phyloP scores from a whole-genome alignment of 2,888 invertebrate species.

The Cylloceria caligata region DNA sequence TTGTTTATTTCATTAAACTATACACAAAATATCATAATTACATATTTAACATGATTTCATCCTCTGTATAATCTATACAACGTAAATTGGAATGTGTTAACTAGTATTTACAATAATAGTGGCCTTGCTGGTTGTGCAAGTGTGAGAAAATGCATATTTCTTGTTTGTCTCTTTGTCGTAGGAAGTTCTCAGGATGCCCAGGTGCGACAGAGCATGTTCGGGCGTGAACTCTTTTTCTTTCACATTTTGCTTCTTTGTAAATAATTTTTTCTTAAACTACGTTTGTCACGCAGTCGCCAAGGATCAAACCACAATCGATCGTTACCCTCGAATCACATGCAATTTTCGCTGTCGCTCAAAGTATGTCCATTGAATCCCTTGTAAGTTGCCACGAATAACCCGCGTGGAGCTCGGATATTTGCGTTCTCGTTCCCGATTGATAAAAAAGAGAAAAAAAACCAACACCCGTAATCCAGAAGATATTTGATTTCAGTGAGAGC shows the following conservation, averaged over 20 bases:
- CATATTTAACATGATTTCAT: conserved; percentile 83
- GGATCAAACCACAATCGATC: conserved; percentile 15
- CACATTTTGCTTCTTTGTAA: conserved; percentile 13
- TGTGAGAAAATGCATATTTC: conserved; percentile 83
- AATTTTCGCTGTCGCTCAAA: conserved; percentile 76
- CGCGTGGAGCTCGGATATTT: conserved; percentile 67
- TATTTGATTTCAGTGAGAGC: conserved; percentile 81
- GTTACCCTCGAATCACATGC: conserved; percentile 74
- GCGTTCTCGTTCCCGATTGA: conserved; percentile 56
- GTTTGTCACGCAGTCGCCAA: background rate
- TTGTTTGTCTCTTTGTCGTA: conserved; percentile 68
- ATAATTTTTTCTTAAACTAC: conserved; percentile 16
- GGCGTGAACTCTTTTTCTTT: conserved; percentile 39
- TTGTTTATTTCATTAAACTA: conserved; percentile 83
- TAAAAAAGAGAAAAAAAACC: conserved; percentile 36
- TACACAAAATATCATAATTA: conserved; percentile 84
- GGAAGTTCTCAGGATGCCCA: conserved; percentile 81
- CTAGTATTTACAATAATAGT: conserved; percentile 84
- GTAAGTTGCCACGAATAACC: conserved; percentile 80
- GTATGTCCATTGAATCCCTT: conserved; percentile 84
- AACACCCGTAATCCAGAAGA: conserved; percentile 69
- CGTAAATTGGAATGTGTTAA: conserved; percentile 84
- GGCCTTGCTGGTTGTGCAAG: conserved; percentile 84
- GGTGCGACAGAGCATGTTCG: conserved; percentile 71
- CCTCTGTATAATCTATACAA: conserved; percentile 81